Evolutionary conservation across 2,888 invertebrate species (phyloP), one percentile per base, ranked within the genome.

Genomic region (Noctuana brunneofusca): DNA sequence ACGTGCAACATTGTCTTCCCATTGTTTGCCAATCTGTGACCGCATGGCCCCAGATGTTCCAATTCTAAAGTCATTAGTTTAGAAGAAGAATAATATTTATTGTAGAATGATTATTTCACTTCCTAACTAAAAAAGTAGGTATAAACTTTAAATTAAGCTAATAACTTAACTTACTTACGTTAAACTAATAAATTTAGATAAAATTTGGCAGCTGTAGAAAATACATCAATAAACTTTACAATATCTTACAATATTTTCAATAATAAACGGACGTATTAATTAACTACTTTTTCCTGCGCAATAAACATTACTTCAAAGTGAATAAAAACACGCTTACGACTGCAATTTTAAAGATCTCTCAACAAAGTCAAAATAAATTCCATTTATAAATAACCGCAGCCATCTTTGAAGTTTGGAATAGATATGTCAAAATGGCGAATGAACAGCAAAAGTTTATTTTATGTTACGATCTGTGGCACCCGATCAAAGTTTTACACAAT

Each of bases 351-450:
- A 18, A 43, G 11, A 1, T 12, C 20, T 41, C 49, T 24, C 49
- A 18, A 55, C 30, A 8, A 50, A 55, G 14, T 38, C 35, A 62
- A 48, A 54, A 70, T 67, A 11, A 58, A 62, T 55, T 63, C 32
- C 18, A 32, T 56, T 58, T 64, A 64, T 58, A 63, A 63, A 57
- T 63, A 65, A 68, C 65, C 66, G 64, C 67, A 69, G 74, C 74
- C 75, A 72, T 80, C 80, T 83, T 80, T 76, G 75, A 83, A 79
- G 79, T 78, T 78, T 64, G 69, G 76, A 80, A 80, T 77, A 75
- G 77, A 80, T 73, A 78, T 81, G 85, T 86, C 84, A 83, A 82
- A 84, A 80, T 71, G 75, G 73, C 74, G 77, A 82, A 79, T 76
- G 76, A 80, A 75, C 74, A 68, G 62, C 74, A 75, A 76, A 81